Evolutionary conservation across 2,888 invertebrate genomes (phyloP).

Genomic region (Chironomus riparius): DNA sequence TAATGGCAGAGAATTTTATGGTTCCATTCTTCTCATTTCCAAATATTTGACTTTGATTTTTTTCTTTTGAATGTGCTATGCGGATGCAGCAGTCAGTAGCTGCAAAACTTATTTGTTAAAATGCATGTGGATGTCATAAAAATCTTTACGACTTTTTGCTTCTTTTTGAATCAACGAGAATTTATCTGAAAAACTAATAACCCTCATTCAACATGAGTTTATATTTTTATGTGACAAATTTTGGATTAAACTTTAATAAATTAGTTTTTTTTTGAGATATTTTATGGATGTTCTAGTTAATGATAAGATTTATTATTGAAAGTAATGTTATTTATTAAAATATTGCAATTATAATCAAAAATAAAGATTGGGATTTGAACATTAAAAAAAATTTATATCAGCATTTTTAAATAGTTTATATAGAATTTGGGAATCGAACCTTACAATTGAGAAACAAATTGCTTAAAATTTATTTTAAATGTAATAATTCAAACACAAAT

Average conservation of each 20-base stretch:
- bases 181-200: background rate
- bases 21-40: background rate
- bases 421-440: no score
- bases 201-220: background rate
- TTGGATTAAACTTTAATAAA: background rate
- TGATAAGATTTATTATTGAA: no score
- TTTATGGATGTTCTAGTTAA: no score
- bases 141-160: background rate
- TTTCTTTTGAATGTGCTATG: background rate
- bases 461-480: no score
- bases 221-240: background rate
- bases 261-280: no score
- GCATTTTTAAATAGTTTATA: no score
- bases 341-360: no score
- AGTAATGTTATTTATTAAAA: no score
- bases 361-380: no score
- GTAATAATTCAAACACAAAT: no score
- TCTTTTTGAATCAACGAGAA: background rate
- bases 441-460: no score
- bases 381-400: no score
- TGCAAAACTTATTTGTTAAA: background rate
- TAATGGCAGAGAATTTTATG: background rate
- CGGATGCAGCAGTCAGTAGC: background rate
- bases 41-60: background rate
- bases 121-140: background rate